Evolutionary conservation across 2,113 vertebrate species (phyloP).

Genomic region (Ginglymostoma cirratum): DNA sequence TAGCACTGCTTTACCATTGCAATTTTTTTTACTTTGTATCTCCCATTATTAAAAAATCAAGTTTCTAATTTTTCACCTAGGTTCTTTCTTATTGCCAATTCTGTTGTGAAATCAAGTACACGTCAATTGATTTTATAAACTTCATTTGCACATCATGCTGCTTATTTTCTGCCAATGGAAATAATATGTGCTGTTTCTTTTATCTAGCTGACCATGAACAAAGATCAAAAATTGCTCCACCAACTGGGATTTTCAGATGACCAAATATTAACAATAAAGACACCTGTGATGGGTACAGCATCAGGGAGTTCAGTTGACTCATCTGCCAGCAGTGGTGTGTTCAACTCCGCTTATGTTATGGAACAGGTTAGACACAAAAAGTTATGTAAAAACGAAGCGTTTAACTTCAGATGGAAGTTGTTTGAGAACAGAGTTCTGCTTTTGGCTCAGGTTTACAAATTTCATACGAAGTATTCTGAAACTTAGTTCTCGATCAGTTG

Average conservation of each 20-base stretch:
- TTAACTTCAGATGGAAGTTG: neutral
- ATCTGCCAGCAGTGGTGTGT: conserved; percentile 71
- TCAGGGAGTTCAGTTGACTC: conserved; percentile 88
- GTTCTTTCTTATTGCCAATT: neutral
- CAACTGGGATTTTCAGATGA: conserved; percentile 93
- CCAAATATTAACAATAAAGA: conserved; percentile 89
- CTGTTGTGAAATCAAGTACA: neutral
- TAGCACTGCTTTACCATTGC: neutral
- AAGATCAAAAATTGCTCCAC: conserved; percentile 95
- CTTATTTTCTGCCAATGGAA: neutral
- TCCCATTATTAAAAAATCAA: neutral
- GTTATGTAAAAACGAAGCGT: neutral
- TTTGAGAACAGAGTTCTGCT: neutral
- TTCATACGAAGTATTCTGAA: neutral
- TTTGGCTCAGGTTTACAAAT: neutral
- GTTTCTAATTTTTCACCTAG: neutral
- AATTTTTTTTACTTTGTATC: neutral
- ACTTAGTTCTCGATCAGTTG: neutral
- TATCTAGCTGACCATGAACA: conserved; percentile 86
- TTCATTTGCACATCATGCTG: neutral
- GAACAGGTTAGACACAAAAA: conserved; percentile 69
- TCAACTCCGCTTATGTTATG: conserved; percentile 85
- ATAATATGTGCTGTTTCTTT: conserved; percentile 34
- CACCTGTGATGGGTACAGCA: conserved; percentile 85
- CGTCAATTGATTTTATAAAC: neutral